Evolutionary conservation across 2,888 invertebrate genomes (phyloP), one percentile per base, ranked within the genome.

Genomic region (Ommatoiulus sabulosus): DNA sequence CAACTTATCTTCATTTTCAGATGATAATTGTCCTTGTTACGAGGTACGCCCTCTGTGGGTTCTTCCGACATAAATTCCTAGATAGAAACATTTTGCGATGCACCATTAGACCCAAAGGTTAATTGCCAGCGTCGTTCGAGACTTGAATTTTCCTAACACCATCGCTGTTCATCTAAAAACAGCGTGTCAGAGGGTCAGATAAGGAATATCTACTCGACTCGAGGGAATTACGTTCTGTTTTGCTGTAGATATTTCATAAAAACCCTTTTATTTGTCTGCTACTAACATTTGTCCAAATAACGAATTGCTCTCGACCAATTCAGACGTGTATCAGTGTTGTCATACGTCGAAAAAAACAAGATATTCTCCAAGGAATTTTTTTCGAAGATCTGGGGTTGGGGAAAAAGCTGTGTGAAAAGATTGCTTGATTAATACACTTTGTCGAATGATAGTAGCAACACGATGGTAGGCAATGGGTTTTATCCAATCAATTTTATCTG

Each of bases 261-360:
- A 8, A 20, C 63, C 63, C n/a, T 20, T 63, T 63, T 8, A 63
- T 63, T 63, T 63, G 63, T 63, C 63, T 63, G 63, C 20, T 63
- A 20, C 20, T 63, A 63, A 8, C 63, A 63, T 63, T 63, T 63
- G 63, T 63, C 63, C 63, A 63, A 63, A 20, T 63, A 63, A 63
- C 20, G 63, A 63, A 63, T 63, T 63, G 63, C 20, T 63, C n/a
- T 20, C n/a, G 63, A 15, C 63, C 63, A 20, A 63, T 20, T 63
- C 63, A 20, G 63, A 63, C 63, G 57, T 15, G 17, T 57, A 17
- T 57, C 57, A 15, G 57, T 15, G 5, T 63, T 20, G 63, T 63
- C 20, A 15, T 63, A 20, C 20, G 5, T 20, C 20, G 6, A 4
- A 20, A 48, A 20, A 63, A 63, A 63, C 63, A 63, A 63, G 20